Conservation (phyloP, 2,797 vertebrate genomes). For the Enoplosus armatus region DNA sequence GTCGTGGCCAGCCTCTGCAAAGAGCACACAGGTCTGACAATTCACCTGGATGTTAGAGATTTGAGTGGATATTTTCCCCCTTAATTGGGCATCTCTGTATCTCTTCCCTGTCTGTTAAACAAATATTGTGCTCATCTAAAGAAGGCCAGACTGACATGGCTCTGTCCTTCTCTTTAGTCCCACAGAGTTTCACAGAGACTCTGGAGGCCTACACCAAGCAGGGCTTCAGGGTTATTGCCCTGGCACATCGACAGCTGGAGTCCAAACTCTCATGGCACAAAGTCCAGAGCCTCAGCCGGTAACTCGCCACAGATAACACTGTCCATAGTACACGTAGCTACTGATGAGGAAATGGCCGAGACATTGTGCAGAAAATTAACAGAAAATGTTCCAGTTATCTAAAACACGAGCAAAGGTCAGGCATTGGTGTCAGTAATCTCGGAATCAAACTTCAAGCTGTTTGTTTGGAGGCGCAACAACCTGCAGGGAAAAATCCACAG, state of each 20-base stretch:
- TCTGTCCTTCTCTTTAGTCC: conserved; percentile 84
- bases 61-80: background rate
- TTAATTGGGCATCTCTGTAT: background rate
- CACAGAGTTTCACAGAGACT: conserved; percentile 89
- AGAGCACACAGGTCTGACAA: conserved; percentile 89
- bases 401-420: background rate
- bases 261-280: conserved; percentile 97
- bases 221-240: conserved; percentile 96
- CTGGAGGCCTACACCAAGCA: conserved; percentile 94
- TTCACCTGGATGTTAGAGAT: background rate
- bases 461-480: background rate
- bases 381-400: conserved; percentile 6
- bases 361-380: no score
- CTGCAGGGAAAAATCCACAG: background rate
- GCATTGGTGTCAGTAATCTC: background rate
- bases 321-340: background rate
- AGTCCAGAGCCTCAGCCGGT: conserved; percentile 95
- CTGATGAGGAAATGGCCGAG: background rate
- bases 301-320: conserved; percentile 31
- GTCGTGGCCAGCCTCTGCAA: conserved; percentile 92
- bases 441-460: background rate
- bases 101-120: background rate
- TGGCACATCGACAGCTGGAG: conserved; percentile 94
- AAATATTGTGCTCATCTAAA: background rate
- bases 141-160: background rate